Percentiles rank a stretch among this genome's conserved stretches.
These are phyloP conservation scores for Thera britannica DNA, from an alignment of 2,888 invertebrate genomes.

Conservation along the genomic window DNA sequence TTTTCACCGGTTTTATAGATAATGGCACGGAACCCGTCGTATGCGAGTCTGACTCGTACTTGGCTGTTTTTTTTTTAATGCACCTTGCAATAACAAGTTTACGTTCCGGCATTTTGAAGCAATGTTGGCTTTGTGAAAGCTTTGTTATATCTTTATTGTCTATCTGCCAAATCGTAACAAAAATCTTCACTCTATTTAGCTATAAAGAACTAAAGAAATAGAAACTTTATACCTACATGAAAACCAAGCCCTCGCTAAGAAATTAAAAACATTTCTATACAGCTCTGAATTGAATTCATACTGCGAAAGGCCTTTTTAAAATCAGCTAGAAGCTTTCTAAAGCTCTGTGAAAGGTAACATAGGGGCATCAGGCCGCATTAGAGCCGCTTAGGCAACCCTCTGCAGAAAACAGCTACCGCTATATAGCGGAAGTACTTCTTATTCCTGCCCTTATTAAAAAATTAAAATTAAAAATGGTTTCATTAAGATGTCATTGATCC, in stretches of 20 bases:
- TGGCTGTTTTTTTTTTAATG: too few species aligned
- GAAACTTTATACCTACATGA: not conserved
- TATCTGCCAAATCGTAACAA: not conserved
- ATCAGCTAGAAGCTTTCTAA: slow-evolving; percentile 28
- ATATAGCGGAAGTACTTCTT: not conserved
- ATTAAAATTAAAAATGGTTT: too few species aligned
- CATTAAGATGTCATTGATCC: too few species aligned
- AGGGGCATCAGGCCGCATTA: slow-evolving; percentile 27
- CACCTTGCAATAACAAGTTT: too few species aligned
- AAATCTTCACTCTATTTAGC: not conserved
- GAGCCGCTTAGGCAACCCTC: slow-evolving; percentile 13
- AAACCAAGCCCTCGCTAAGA: not conserved
- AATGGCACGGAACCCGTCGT: too few species aligned
- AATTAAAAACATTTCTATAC: slow-evolving; percentile 7
- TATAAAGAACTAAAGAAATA: not conserved
- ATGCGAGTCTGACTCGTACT: too few species aligned
- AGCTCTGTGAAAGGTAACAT: slow-evolving; percentile 22
- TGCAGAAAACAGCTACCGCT: not conserved
- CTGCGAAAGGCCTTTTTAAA: slow-evolving; percentile 22
- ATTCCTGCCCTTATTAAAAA: not conserved
- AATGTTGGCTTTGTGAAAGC: not conserved
- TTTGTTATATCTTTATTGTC: not conserved
- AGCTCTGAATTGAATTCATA: slow-evolving; percentile 19
- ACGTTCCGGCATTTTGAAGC: too few species aligned
- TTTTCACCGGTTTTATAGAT: too few species aligned